A percentile compares a stretch with the other conserved stretches of the same genome.
Evolutionary conservation across 2,797 vertebrate species (phyloP).

Genomic region (Chromobotia macracanthus): DNA sequence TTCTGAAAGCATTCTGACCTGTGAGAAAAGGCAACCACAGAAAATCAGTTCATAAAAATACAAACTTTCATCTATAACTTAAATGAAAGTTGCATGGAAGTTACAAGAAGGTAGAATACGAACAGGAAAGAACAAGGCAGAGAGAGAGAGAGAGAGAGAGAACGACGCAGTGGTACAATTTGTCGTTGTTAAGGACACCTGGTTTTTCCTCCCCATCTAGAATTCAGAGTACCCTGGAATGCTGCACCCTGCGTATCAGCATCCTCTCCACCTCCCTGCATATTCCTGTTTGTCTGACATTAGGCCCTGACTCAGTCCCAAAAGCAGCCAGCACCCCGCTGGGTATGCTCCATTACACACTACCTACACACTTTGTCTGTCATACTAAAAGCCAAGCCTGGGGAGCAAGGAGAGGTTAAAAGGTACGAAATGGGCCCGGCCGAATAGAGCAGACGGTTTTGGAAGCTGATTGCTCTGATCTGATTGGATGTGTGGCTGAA

Average conservation of each 20-base stretch:
- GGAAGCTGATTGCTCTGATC: conserved; percentile 64
- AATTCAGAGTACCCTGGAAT: background rate
- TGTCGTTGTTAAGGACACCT: conserved; percentile 1
- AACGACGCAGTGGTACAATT: background rate
- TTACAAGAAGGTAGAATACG: background rate
- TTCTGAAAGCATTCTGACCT: background rate
- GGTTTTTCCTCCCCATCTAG: conserved; percentile 18
- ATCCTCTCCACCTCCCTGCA: conserved; percentile 64
- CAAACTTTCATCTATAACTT: background rate
- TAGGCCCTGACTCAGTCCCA: conserved; percentile 82
- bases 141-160: conserved; percentile 3
- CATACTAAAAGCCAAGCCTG: conserved; percentile 66
- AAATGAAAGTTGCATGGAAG: background rate
- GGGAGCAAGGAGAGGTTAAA: conserved; percentile 63
- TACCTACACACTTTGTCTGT: conserved; percentile 76
- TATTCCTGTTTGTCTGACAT: conserved; percentile 82
- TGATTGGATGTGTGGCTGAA: conserved; percentile 59
- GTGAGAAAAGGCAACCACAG: background rate
- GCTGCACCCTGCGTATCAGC: conserved; percentile 32
- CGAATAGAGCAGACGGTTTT: conserved; percentile 54
- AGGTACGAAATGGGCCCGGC: conserved; percentile 61
- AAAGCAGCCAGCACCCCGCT: conserved; percentile 85
- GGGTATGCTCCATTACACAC: conserved; percentile 90
- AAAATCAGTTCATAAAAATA: background rate
- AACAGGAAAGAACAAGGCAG: background rate